phyloP scores from a whole-genome alignment of 2,888 invertebrate species.

The Helicoverpa assulta region DNA sequence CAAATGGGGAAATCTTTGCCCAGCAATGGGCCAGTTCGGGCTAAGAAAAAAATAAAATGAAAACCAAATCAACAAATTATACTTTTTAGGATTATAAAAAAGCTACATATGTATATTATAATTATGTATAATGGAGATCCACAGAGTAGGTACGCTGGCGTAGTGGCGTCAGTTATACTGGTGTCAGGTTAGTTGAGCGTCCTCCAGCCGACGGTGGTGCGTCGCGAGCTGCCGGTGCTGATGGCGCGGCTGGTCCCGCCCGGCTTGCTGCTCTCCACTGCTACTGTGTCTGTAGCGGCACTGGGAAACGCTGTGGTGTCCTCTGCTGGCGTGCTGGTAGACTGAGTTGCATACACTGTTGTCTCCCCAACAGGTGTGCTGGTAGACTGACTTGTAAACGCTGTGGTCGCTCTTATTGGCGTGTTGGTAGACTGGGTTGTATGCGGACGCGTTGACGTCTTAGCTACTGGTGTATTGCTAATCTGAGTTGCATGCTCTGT shows the following conservation, averaged over 20 bases:
- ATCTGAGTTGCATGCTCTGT: no score
- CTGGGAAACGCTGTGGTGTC: no score
- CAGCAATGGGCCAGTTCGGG: no score
- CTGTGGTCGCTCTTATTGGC: neutral
- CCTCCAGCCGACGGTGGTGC: constrained; percentile 29
- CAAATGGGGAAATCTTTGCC: no score
- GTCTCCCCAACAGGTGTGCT: neutral
- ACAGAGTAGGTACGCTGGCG: no score
- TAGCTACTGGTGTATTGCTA: no score
- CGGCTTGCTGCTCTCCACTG: neutral
- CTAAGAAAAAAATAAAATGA: no score
- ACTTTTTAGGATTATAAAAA: no score
- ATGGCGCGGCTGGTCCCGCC: neutral
- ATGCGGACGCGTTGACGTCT: neutral
- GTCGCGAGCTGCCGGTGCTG: neutral
- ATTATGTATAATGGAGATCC: no score
- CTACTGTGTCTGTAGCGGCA: neutral
- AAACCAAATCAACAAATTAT: no score
- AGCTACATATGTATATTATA: no score
- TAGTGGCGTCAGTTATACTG: neutral
- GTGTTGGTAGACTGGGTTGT: neutral
- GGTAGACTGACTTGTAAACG: neutral
- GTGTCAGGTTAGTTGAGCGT: constrained; percentile 20
- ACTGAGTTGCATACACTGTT: neutral
- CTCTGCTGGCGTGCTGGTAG: no score